A percentile compares a stretch with the other conserved stretches of the same genome.
These are phyloP conservation scores for Gallinago media DNA, from an alignment of 2,113 vertebrate species.

Conservation along the genomic window DNA sequence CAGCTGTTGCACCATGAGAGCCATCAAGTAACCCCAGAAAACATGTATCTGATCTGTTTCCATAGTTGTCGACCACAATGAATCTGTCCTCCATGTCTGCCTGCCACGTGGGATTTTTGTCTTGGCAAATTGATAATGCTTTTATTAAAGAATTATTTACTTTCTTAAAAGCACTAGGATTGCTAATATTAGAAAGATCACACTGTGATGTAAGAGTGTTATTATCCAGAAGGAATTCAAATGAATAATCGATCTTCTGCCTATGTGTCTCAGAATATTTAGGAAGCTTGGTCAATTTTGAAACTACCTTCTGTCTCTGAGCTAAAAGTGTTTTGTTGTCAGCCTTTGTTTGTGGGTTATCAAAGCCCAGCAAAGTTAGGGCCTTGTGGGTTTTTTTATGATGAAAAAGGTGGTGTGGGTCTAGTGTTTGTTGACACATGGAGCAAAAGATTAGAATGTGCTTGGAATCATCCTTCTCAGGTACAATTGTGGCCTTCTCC, in stretches of 20 bases:
- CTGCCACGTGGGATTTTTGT: constrained; percentile 70
- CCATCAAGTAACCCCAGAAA: constrained; percentile 75
- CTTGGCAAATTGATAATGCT: constrained; percentile 60
- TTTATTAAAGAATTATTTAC: constrained; percentile 54
- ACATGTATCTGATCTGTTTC: constrained; percentile 62
- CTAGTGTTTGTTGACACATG: constrained; percentile 11
- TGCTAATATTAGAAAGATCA: not conserved
- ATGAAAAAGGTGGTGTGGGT: not conserved
- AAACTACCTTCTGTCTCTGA: constrained; percentile 39
- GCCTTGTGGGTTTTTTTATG: constrained; percentile 69
- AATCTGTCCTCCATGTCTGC: constrained; percentile 66
- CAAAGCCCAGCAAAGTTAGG: constrained; percentile 24
- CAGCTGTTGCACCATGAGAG: constrained; percentile 41
- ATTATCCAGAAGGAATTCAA: constrained; percentile 57
- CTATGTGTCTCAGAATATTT: constrained; percentile 14
- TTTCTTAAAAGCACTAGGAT: not conserved
- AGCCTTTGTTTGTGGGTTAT: not conserved
- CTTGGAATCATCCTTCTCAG: not conserved
- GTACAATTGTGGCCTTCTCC: not conserved
- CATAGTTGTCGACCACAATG: constrained; percentile 52
- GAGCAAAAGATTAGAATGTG: constrained; percentile 45
- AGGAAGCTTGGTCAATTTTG: not conserved
- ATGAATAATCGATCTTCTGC: constrained; percentile 50
- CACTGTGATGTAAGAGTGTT: not conserved
- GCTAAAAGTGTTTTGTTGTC: not conserved